Conservation (phyloP, 2,888 invertebrate species). For the Dorcus hopei region DNA sequence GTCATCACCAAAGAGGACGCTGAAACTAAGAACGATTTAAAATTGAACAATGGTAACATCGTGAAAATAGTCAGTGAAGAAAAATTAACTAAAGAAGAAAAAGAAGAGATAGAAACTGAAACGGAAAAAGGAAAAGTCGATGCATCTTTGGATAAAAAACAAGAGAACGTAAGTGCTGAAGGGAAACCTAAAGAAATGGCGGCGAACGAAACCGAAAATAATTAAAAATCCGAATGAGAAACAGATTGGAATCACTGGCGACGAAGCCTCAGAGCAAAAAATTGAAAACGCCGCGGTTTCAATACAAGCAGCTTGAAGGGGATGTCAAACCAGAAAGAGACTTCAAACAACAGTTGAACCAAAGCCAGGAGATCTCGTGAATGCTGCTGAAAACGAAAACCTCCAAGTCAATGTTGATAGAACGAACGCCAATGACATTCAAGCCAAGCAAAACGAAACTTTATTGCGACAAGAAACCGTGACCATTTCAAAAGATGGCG, state of each 20-base stretch:
- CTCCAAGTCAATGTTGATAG: too few relatives aligned
- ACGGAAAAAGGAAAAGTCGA: not conserved
- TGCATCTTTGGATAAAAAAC: not conserved
- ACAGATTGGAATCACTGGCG: not conserved
- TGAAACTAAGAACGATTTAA: too few relatives aligned
- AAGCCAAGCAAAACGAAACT: too few relatives aligned
- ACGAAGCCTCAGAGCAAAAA: constrained; percentile 2
- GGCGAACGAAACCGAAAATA: not conserved
- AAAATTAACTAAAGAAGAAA: constrained; percentile 11
- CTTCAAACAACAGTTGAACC: not conserved
- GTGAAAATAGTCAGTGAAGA: constrained; percentile 18
- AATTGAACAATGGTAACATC: constrained; percentile 19
- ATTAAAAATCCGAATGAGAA: not conserved
- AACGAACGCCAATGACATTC: too few relatives aligned
- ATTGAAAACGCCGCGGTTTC: constrained; percentile 56
- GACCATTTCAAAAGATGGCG: too few relatives aligned
- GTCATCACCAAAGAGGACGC: not conserved
- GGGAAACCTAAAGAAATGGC: not conserved
- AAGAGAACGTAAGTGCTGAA: not conserved
- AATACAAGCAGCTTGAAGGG: constrained; percentile 64
- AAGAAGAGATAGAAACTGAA: constrained; percentile 4
- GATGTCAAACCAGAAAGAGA: constrained; percentile 55
- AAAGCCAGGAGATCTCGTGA: too few relatives aligned
- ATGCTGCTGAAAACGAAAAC: too few relatives aligned
- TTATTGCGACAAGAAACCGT: too few relatives aligned